phyloP scores from a whole-genome alignment of 2,797 vertebrate species.

The Enteromius fasciolatus region DNA sequence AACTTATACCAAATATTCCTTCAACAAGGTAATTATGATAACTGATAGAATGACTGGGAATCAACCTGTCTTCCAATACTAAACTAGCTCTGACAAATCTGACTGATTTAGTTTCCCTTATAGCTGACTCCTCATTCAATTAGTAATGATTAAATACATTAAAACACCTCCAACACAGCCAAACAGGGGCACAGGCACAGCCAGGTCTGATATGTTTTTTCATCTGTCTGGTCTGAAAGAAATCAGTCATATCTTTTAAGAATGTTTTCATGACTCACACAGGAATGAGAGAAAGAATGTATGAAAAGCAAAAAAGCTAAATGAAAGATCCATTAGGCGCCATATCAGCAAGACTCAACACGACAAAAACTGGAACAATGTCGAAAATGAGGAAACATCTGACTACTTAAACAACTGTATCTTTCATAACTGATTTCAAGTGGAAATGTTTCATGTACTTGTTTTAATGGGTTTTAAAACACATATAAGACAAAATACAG shows the following conservation, averaged over 20 bases:
- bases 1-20: neutral
- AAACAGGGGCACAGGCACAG: slow-evolving; percentile 5
- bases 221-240: slow-evolving; percentile 17
- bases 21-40: neutral
- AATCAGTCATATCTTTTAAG: slow-evolving; percentile 12
- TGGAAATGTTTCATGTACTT: neutral
- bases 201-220: slow-evolving; percentile 35
- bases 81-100: slow-evolving; percentile 29
- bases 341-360: slow-evolving; percentile 23
- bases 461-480: neutral
- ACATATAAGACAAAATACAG: neutral
- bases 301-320: slow-evolving; percentile 36
- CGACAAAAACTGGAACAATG: slow-evolving; percentile 8
- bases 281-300: slow-evolving; percentile 22
- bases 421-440: neutral
- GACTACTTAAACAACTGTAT: neutral
- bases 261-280: slow-evolving; percentile 21
- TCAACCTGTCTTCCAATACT: slow-evolving; percentile 41
- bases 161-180: slow-evolving; percentile 33
- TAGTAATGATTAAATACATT: slow-evolving; percentile 39
- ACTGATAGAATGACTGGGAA: slow-evolving; percentile 30
- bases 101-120: slow-evolving; percentile 43
- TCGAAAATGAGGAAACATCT: neutral
- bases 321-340: slow-evolving; percentile 14
- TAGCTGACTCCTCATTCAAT: slow-evolving; percentile 34